A percentile compares a stretch with the other conserved stretches of the same genome.
Conservation (phyloP, 2,113 vertebrate genomes). For the Callospermophilus lateralis region DNA sequence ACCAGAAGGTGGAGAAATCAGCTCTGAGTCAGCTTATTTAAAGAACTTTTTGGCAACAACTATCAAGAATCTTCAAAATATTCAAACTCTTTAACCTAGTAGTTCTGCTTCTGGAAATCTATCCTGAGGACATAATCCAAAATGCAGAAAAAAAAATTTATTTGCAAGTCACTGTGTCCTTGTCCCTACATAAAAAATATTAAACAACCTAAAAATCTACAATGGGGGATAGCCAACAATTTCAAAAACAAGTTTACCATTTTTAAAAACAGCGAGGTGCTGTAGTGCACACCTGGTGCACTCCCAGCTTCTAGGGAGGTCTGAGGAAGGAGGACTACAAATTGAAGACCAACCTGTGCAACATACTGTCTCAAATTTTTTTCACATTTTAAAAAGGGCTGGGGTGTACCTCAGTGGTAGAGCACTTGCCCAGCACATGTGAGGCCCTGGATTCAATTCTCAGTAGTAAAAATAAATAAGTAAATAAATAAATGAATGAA, state of each 20-base stretch:
- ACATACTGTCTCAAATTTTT: background rate
- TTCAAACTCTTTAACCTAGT: background rate
- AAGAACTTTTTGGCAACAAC: constrained; percentile 39
- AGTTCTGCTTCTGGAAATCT: constrained; percentile 35
- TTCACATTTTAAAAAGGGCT: background rate
- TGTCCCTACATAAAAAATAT: constrained; percentile 25
- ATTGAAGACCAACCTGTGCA: background rate
- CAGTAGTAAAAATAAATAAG: too few relatives aligned
- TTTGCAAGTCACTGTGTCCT: background rate
- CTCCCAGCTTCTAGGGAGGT: background rate
- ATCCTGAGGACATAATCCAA: constrained; percentile 26
- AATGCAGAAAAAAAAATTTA: background rate
- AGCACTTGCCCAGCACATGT: too few relatives aligned
- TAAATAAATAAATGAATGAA: too few relatives aligned
- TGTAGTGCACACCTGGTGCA: background rate
- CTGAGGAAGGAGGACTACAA: background rate
- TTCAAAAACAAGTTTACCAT: constrained; percentile 35
- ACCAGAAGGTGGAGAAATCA: background rate
- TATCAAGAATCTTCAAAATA: constrained; percentile 42
- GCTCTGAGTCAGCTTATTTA: constrained; percentile 23
- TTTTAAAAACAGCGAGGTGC: background rate
- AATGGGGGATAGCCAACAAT: background rate
- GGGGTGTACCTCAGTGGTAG: too few relatives aligned
- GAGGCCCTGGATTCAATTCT: background rate
- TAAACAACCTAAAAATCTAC: constrained; percentile 51